phyloP scores from a whole-genome alignment of 2,797 vertebrate genomes.

The Syngnathus rostellatus region DNA sequence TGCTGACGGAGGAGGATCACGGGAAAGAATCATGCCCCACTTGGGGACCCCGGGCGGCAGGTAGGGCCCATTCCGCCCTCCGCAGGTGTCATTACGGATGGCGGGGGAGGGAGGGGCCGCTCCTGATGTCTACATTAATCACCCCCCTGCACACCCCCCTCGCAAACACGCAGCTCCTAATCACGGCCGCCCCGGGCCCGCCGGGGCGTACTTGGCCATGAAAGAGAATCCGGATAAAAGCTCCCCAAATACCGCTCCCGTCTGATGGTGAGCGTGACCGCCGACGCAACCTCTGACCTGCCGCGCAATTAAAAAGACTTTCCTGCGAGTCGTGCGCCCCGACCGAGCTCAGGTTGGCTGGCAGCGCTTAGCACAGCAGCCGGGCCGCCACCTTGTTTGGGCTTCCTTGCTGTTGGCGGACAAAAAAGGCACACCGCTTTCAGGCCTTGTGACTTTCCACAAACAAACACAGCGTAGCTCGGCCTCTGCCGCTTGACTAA shows the following conservation, averaged over 20 bases:
- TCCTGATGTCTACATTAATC: conserved; percentile 82
- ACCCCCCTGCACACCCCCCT: conserved; percentile 32
- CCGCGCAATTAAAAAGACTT: conserved; percentile 73
- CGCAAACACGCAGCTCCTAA: conserved; percentile 54
- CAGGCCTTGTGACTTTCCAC: no score
- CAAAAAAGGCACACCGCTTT: no score
- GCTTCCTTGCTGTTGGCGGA: no score
- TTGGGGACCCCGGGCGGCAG: conserved; percentile 63
- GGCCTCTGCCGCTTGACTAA: no score
- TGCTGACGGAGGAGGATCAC: conserved; percentile 79
- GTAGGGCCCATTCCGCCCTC: conserved; percentile 56
- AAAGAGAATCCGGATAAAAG: conserved; percentile 71
- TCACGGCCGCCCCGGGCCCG: conserved; percentile 60
- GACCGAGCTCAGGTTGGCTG: conserved; percentile 12
- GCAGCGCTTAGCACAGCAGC: no score
- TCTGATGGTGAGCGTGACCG: conserved; percentile 70
- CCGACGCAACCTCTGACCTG: conserved; percentile 69
- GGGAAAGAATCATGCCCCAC: conserved; percentile 71
- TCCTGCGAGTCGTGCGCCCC: conserved; percentile 30
- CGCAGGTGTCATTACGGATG: conserved; percentile 75
- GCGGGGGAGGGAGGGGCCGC: conserved; percentile 47
- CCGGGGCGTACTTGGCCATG: conserved; percentile 60
- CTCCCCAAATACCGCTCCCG: conserved; percentile 68
- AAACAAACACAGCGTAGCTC: no score
- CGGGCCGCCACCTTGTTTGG: no score